Evolutionary conservation across 1,140 invertebrate genomes (phyloP), one percentile per base, ranked within the genome.

Genomic region (Campodea augens): DNA sequence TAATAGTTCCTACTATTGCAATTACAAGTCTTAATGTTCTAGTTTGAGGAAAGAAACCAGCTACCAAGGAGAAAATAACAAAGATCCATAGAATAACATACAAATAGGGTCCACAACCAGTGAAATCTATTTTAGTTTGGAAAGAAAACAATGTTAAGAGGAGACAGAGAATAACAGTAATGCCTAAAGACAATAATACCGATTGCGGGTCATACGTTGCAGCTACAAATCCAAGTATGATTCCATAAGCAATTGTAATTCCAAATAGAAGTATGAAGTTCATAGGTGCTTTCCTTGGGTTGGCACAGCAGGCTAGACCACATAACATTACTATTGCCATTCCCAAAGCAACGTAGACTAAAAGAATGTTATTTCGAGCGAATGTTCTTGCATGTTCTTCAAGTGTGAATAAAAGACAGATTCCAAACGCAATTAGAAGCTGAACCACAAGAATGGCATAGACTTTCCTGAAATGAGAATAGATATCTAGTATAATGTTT

Each of bases 41-140:
- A 19, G 53, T 61, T n/a, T n/a, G n/a, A n/a, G 1, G 66, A 69
- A 15, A 85, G 64, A 57, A 93, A 78, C 0, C 80, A 75, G 3
- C 74, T 66, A 29, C 93, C 57, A 23, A 90, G 63, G 52, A 87
- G 87, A 55, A 93, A 91, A 1, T 90, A 53, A n/a, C 93, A 51
- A 2, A 96, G 70, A 2, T 91, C 67, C 1, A 95, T 66, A 4
- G 80, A 52, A 20, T 70, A 70, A 1, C 86, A 78, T 36, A 96
- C 75, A 5, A 95, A 62, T 13, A 78, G 62, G 1, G 82, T 27
- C 82, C 78, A 61, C 80, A 70, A 44, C 72, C 73, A 3, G 90
- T 96, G 61, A 96, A 95, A 64, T 96, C 91, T 55, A 70, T 76
- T 61, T 88, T 91, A 2, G 89, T 93, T 65, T 95, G 90, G 60